Evolutionary conservation across 2,888 invertebrate species (phyloP).

Genomic region (Barypeithes pellucidus): DNA sequence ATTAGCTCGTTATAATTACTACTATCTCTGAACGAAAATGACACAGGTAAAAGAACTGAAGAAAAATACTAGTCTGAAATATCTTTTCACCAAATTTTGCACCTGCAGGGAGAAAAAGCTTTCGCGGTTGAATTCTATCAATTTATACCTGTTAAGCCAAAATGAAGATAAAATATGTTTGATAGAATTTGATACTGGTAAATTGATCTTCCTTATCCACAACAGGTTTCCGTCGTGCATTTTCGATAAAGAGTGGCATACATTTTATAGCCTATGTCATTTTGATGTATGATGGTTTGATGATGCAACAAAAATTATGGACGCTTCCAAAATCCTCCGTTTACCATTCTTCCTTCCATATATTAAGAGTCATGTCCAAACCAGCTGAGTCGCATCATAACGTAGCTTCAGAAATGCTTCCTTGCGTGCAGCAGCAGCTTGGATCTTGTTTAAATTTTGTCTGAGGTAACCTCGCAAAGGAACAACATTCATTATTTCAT

Average conservation of each 20-base stretch:
- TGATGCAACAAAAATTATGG: conserved; percentile 13
- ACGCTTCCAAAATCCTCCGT: neutral
- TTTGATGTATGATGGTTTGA: conserved; percentile 14
- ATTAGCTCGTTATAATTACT: neutral
- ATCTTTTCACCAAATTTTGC: conserved; percentile 8
- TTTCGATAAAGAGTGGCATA: conserved; percentile 27
- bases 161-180: conserved; percentile 11
- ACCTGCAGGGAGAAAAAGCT: conserved; percentile 12
- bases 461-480: too few species aligned
- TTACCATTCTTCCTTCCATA: too few species aligned
- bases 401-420: too few species aligned
- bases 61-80: neutral
- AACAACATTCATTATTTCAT: too few species aligned
- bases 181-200: conserved; percentile 26
- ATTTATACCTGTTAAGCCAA: conserved; percentile 26
- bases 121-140: conserved; percentile 20
- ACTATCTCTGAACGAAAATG: neutral
- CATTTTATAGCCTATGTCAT: conserved; percentile 24
- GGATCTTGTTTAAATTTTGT: too few species aligned
- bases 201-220: conserved; percentile 18
- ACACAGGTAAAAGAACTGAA: conserved; percentile 13
- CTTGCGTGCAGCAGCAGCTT: too few species aligned
- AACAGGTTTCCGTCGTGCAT: conserved; percentile 16
- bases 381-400: too few species aligned
- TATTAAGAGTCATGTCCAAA: too few species aligned